Evolutionary conservation across 37 sponge, comb jelly and placozoan species (phyloP), one percentile per base, ranked within the genome.

Genomic region (Geodia barretti): DNA sequence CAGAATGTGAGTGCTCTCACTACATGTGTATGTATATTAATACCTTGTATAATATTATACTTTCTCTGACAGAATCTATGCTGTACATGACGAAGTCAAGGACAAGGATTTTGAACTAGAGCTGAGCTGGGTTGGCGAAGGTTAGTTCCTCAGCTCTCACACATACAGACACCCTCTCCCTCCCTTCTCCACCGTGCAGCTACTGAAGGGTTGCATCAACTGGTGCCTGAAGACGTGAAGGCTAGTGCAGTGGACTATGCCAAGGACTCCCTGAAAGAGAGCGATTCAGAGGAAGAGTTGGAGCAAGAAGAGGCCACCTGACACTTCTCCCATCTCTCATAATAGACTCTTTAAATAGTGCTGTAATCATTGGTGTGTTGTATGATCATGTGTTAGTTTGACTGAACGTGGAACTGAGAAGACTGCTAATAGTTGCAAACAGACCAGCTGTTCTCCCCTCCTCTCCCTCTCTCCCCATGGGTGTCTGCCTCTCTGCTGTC

Each of bases 41-140:
- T n/a, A n/a, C n/a, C n/a, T n/a, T n/a, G 33, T 72, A n/a, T n/a
- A n/a, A n/a, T n/a, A n/a, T n/a, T n/a, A n/a, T n/a, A 54, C 35
- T 28, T n/a, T 74, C 5, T 61, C 58, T 70, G 41, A 29, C 64
- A 95, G 96, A 39, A 94, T 98, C 47, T 88, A 98, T 42, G 71
- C 74, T 37, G 92, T 94, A 7, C 99, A 98, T 87, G 99, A 98
- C 74, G 97, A 98, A 65, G 90, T 96, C 37, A 98, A 98, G 63
- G 99, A 98, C 91, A 98, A 96, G 75, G 86, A 78, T 21, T 98
- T 96, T 87, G 91, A 89, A 42, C 64, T 98, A 47, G 99, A 98
- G 78, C 68, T 98, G 41, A 96, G 99, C 68, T 98, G 99, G 99
- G 94, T 98, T 31, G 94, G 99, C 36, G 94, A 93, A 80, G 88